Evolutionary conservation across 1,140 invertebrate species (phyloP).

Genomic region (Cydia fagiglandana): DNA sequence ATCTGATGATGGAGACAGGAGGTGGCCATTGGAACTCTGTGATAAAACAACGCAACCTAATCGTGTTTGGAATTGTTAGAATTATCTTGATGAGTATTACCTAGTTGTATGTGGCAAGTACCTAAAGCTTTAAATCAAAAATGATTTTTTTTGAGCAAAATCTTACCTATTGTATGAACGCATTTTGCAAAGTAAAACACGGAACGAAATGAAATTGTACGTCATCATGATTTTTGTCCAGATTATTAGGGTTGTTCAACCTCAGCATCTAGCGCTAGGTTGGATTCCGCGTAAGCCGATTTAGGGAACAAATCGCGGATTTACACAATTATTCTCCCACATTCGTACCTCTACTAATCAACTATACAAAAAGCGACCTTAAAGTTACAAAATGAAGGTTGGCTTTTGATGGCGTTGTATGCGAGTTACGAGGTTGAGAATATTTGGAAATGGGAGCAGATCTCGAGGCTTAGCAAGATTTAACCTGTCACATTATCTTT

Average conservation of each 20-base stretch:
- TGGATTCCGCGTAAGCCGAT: slow-evolving; percentile 21
- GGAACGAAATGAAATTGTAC: not conserved
- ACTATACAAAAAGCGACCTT: not conserved
- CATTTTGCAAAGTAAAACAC: not conserved
- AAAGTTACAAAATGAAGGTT: not conserved
- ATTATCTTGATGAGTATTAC: too few relatives aligned
- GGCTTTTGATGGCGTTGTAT: not conserved
- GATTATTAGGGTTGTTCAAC: slow-evolving; percentile 4
- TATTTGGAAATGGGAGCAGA: not conserved
- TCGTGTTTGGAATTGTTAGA: too few relatives aligned
- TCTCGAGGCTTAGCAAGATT: slow-evolving; percentile 8
- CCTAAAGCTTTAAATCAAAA: too few relatives aligned
- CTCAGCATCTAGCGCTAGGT: slow-evolving; percentile 18
- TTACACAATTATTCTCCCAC: not conserved
- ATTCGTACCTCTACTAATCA: not conserved
- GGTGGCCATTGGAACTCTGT: too few relatives aligned
- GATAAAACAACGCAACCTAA: too few relatives aligned
- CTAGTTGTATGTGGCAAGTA: too few relatives aligned
- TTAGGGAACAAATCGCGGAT: slow-evolving; percentile 31
- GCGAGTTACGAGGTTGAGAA: not conserved
- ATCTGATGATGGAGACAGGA: too few relatives aligned
- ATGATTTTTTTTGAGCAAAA: too few relatives aligned
- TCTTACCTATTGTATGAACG: too few relatives aligned
- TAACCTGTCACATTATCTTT: slow-evolving; percentile 29
- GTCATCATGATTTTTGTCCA: not conserved